Evolutionary conservation across 2,113 vertebrate genomes (phyloP).

Genomic region (Notothenia rossii): DNA sequence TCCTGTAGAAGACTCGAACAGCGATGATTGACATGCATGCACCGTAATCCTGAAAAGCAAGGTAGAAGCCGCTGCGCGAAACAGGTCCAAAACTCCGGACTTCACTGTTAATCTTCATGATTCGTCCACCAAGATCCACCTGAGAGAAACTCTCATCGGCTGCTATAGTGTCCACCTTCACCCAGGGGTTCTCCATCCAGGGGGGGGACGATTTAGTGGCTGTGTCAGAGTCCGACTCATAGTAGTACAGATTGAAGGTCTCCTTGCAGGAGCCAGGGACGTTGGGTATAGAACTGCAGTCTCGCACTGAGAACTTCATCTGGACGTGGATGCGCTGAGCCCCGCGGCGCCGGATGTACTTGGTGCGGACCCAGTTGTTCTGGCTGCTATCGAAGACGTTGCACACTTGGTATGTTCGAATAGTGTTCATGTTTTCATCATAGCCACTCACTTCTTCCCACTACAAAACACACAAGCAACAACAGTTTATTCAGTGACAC

Average conservation of each 20-base stretch:
- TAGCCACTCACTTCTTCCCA: conserved; percentile 99
- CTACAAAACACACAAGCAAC: conserved; percentile 73
- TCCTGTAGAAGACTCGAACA: conserved; percentile 94
- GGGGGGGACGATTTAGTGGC: conserved; percentile 89
- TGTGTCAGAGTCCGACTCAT: conserved; percentile 89
- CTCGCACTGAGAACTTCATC: conserved; percentile 97
- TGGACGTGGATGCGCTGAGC: conserved; percentile 96
- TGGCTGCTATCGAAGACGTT: conserved; percentile 95
- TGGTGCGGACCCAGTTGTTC: conserved; percentile 98
- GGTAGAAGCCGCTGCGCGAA: conserved; percentile 92
- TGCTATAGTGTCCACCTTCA: conserved; percentile 96
- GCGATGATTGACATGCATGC: conserved; percentile 98
- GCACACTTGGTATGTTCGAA: conserved; percentile 97
- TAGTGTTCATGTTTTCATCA: conserved; percentile 98
- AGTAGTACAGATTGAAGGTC: conserved; percentile 98
- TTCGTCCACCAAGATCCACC: conserved; percentile 93
- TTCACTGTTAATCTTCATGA: conserved; percentile 98
- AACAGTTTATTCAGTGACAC: not conserved
- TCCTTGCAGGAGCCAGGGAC: conserved; percentile 98
- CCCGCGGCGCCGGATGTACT: conserved; percentile 90
- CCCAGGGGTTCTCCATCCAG: conserved; percentile 99
- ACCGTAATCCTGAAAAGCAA: conserved; percentile 97
- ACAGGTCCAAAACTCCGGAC: conserved; percentile 95
- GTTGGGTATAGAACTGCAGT: conserved; percentile 96
- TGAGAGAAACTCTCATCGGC: conserved; percentile 97